Base-by-base conservation (phyloP, 2,888 invertebrate genomes). In the Mesodorylaimus sp. region DNA sequence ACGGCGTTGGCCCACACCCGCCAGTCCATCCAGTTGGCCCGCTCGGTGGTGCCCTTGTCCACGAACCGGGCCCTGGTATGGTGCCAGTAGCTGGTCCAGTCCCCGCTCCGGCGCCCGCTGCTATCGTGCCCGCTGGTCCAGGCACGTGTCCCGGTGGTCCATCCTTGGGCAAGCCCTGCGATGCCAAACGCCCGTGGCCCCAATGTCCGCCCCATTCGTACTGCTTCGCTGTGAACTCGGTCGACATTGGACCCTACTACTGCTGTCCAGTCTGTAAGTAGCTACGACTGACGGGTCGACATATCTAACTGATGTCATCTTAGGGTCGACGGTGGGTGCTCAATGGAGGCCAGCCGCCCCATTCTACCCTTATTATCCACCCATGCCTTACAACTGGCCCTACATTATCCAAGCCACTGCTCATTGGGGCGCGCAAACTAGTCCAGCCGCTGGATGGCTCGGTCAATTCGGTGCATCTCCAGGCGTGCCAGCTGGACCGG, bases 241-340 rank as follows among this genome's bases (percentile, higher is more conserved):
- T 65, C 52, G 64, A 64, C 55, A 64, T 64, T 48, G 64, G 64
- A 50, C 64, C 64, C 47, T 64, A 64, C 51, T 64, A 61, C 59
- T 64, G 64, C 54, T 64, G 64, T 53, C 64, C 64, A 41, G 57
- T 63, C 55, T 63, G 63, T 59, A 39, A 57, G 59, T 57, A 23
- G 3, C 37, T 32, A 10, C 7, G 32, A 32, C 7, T 10, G 7
- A 16, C 19, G 41, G 7, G 51, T 51, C 51, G 19, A 51, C 52
- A 13, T 29, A 32, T 27, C 51, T 32, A 23, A 50, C 50, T 16
- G 50, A 49, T 52, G 24, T n/a, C n/a, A n/a, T 48, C 53, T 38
- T 52, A 61, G 61, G 62, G 62, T 61, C 61, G 7, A 62, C 62
- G 36, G 61, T 62, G 54, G 62, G 62, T 51, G 61, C 62, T 32